Base-by-base conservation (phyloP, 2,888 invertebrate genomes). In the Deroplatys truncata region DNA sequence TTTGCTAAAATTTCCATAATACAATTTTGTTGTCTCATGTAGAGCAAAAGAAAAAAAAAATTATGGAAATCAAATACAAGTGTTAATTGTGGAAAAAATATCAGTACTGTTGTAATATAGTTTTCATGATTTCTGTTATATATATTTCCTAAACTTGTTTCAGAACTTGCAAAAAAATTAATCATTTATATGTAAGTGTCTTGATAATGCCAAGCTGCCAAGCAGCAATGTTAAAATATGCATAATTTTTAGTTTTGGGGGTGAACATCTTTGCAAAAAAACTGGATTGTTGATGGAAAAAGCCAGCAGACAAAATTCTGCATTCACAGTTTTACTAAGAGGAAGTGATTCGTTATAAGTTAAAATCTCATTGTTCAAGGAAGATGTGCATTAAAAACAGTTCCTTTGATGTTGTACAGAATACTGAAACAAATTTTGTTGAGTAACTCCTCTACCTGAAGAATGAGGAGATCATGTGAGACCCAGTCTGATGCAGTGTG, bases 181-280 rank as follows among this genome's bases (percentile, higher is more conserved):
- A 49, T 28, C 29, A 43, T 15, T 82, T 28, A 83, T 84, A 31
- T n/a, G 29, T 31, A 86, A 49, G 89, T 89, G 84, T 88, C 82
- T 82, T 87, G 35, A 82, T 89, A 84, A 88, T 82, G 72, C 31
- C 84, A 86, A 20, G 87, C 88, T 89, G 87, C 89, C 31, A 87
- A 89, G 89, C 89, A 89, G 89, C 89, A 89, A 28, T 84, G 56
- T 82, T 35, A 84, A 35, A 72, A 20, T 72, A 72, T 72, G 7
- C 20, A 72, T 72, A 35, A 9, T 7, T 5, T 72, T 72, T 72
- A 20, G 25, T 72, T 20, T 72, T 72, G 56, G 56, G 43, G 56
- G 56, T 72, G 7, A 72, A 72, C 56, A 72, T 72, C 56, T 72
- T 9, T 72, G 25, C 25, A 25, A 20, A 72, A 72, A 72, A 72